Base-by-base conservation (phyloP, 2,797 vertebrate species). In the Eleutherodactylus coqui region DNA sequence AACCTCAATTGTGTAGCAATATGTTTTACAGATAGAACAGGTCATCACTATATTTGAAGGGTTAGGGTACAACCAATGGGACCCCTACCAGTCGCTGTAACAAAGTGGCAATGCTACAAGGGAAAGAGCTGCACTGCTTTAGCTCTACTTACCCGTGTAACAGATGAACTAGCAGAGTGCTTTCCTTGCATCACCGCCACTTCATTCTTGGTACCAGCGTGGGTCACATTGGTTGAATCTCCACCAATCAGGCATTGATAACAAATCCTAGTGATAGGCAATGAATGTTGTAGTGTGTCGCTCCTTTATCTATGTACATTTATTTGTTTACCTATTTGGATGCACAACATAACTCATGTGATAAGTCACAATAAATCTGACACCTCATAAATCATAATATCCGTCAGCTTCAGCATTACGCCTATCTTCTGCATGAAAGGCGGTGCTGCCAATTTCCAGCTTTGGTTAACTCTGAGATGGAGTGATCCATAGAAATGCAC, bases 351-450 rank as follows among this genome's bases (percentile, higher is more conserved):
- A 21, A 43, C 67, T 27, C 19, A 70, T 9, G 11, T 5, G 3
- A 13, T 73, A 41, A n/a, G 70, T 73, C 70, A 73, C 41, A 2
- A 73, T 27, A 21, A 27, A 38, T 43, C 70, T 45, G 41, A 73
- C 70, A 73, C 70, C 7, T 73, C 70, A 14, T 27, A 41, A 41
- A 73, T 73, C 70, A 73, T 43, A 70, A 70, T 24, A n/a, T 45
- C 70, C 38, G 13, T 43, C 21, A 41, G 19, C 67, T n/a, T 27
- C 70, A 45, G 3, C 41, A 4, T 43, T 21, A 14, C 41, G 43
- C 41, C 36, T 10, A n/a, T 38, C 21, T 45, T n/a, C 38, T 70
- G 34, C 19, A 69, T 21, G 34, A 69, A 69, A 69, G 19, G 64
- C 62, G 10, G 36, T 67, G 4, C 29, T 38, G 67, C 69, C 36